Percentiles rank a stretch among this genome's conserved stretches.
Evolutionary conservation across 2,888 invertebrate species (phyloP).

Genomic region (Emesis castigata): DNA sequence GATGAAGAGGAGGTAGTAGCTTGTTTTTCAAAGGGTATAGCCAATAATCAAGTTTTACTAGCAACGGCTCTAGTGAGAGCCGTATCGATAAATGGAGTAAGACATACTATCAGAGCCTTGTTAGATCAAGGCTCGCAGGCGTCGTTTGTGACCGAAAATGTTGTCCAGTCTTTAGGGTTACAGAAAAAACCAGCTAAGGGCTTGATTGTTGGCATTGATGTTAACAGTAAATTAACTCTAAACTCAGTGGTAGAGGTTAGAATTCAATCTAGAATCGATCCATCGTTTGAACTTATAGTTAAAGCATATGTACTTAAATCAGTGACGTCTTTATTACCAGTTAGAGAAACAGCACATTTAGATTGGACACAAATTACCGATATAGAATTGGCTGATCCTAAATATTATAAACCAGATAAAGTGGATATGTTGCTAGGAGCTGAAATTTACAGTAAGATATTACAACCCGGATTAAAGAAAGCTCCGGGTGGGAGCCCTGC

Average conservation of each 20-base stretch:
- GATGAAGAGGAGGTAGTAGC: too few relatives aligned
- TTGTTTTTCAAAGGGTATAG: background rate
- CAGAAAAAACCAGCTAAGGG: constrained; percentile 34
- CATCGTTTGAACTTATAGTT: constrained; percentile 24
- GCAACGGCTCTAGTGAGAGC: constrained; percentile 52
- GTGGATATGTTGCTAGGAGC: too few relatives aligned
- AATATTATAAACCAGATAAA: too few relatives aligned
- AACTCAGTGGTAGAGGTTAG: constrained; percentile 41
- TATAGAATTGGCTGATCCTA: too few relatives aligned
- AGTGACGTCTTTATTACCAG: too few relatives aligned
- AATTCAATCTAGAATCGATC: constrained; percentile 40
- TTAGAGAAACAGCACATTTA: too few relatives aligned
- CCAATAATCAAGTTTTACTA: constrained; percentile 37
- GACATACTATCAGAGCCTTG: constrained; percentile 22
- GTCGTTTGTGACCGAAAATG: too few relatives aligned
- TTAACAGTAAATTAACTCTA: constrained; percentile 7
- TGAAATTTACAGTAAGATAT: too few relatives aligned
- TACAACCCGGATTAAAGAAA: too few relatives aligned
- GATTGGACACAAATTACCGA: too few relatives aligned
- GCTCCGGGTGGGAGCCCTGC: too few relatives aligned
- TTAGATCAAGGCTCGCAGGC: too few relatives aligned
- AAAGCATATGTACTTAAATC: constrained; percentile 38
- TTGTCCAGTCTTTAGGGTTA: constrained; percentile 45
- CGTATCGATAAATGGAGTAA: constrained; percentile 30
- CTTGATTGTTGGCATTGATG: constrained; percentile 29